Conservation (phyloP, 2,888 invertebrate genomes). For the Orthosia gothica region DNA sequence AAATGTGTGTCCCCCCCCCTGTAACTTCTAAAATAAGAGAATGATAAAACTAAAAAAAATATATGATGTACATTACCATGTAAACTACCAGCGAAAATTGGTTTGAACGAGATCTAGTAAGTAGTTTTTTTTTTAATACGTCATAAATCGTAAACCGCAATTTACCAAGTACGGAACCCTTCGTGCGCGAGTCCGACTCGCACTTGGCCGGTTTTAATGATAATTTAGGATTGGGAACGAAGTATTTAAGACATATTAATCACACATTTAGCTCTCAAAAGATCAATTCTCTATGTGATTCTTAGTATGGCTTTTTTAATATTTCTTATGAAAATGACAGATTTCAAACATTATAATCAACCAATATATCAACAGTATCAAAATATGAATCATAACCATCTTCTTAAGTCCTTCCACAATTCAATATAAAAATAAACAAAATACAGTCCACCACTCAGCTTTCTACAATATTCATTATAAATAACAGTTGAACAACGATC, state of each 20-base stretch:
- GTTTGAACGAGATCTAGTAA: no score
- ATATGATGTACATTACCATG: no score
- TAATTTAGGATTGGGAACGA: slow-evolving; percentile 17
- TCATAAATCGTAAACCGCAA: no score
- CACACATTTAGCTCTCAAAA: background rate
- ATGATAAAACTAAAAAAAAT: no score
- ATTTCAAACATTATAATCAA: background rate
- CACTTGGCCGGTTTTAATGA: no score
- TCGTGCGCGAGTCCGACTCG: no score
- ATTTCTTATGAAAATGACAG: background rate
- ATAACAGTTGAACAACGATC: slow-evolving; percentile 79
- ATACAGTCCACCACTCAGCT: slow-evolving; percentile 37
- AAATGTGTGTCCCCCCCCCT: no score
- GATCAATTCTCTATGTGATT: background rate
- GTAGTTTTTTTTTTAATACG: no score
- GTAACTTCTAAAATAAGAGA: no score
- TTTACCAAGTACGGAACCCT: no score
- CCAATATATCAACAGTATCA: background rate
- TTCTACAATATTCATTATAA: slow-evolving; percentile 81
- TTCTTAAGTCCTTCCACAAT: background rate
- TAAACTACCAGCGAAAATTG: no score
- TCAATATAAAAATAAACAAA: slow-evolving; percentile 23
- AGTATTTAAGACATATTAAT: background rate
- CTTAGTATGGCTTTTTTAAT: no score
- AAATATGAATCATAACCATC: background rate